A percentile compares a stretch with the other conserved stretches of the same genome.
These are phyloP conservation scores for Lymantria monacha DNA, from an alignment of 2,888 invertebrate genomes.

Conservation along the genomic window DNA sequence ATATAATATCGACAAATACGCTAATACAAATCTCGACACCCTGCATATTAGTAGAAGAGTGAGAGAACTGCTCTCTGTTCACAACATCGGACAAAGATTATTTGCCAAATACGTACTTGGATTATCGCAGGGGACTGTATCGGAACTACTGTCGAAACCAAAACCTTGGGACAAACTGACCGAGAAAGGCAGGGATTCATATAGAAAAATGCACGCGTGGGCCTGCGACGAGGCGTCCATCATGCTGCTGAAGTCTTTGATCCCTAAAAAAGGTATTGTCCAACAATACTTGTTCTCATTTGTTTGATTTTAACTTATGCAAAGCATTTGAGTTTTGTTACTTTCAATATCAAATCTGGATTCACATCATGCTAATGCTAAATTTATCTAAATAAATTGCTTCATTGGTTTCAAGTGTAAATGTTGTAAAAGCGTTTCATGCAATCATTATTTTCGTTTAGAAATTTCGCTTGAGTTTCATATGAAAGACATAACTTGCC, in stretches of 20 bases:
- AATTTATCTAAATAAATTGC: background rate
- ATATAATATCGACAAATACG: conserved; percentile 98
- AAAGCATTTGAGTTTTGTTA: conserved; percentile 5
- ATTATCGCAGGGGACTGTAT: conserved; percentile 98
- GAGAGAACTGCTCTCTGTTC: conserved; percentile 95
- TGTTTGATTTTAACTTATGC: conserved; percentile 13
- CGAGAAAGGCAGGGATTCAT: conserved; percentile 99
- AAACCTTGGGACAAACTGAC: conserved; percentile 99
- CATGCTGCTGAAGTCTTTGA: conserved; percentile 97
- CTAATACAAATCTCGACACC: conserved; percentile 96
- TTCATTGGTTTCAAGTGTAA: too few species aligned
- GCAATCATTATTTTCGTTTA: background rate
- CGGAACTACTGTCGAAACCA: conserved; percentile 98
- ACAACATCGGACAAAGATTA: conserved; percentile 98
- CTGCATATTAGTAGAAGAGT: conserved; percentile 96
- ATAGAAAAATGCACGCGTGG: conserved; percentile 99
- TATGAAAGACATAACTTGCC: conserved; percentile 10
- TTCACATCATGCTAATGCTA: background rate
- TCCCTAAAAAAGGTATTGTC: conserved; percentile 95
- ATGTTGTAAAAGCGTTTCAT: background rate
- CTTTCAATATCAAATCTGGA: background rate
- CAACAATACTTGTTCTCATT: conserved; percentile 11
- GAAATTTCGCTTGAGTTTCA: conserved; percentile 12
- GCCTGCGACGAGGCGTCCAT: conserved; percentile 98
- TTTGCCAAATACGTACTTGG: conserved; percentile 99